Evolutionary conservation across 2,888 invertebrate genomes (phyloP), one percentile per base, ranked within the genome.

Genomic region (Graphium colonna): DNA sequence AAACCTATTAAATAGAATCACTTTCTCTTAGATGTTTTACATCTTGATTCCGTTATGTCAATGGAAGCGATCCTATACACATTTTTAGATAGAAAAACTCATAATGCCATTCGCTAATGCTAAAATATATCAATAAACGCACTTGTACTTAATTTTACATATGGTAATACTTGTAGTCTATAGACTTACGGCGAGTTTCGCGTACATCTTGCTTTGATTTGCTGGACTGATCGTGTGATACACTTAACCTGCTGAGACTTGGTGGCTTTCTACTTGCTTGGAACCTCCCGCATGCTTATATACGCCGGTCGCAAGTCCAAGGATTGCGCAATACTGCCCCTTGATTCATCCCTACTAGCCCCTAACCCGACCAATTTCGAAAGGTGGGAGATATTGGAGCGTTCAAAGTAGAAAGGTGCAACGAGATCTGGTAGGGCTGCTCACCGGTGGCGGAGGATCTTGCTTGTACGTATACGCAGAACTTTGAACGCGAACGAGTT

Each of bases 181-280:
- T 10, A 3, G 40, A 83, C 88, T 88, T 81, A 88, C 88, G 76
- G 88, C 82, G 79, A 88, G 77, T 81, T 86, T 86, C 60, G 88
- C 79, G 88, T 85, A 84, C 88, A 88, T 88, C 74, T 81, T 87
- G 79, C 71, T 73, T 75, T 67, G 57, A 60, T 67, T 73, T 67
- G 87, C 87, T 87, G 87, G 86, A 85, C 81, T 84, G 86, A 83
- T 77, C 71, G 67, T 72, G 67, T 73, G 65, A 68, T 72, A 77
- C 77, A 77, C 78, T 79, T 75, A 69, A 72, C 63, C 69, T 78
- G 73, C 59, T 62, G 73, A 74, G 74, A 59, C 75, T 80, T 76
- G 70, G 67, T 83, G 73, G 75, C 80, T 84, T 82, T 84, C 79
- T 84, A 75, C 75, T 76, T 71, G 68, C 59, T 70, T 67, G 62